Percentiles rank a stretch among this genome's conserved stretches.
Evolutionary conservation across 1,140 invertebrate species (phyloP).

Genomic region (Orius insidiosus): DNA sequence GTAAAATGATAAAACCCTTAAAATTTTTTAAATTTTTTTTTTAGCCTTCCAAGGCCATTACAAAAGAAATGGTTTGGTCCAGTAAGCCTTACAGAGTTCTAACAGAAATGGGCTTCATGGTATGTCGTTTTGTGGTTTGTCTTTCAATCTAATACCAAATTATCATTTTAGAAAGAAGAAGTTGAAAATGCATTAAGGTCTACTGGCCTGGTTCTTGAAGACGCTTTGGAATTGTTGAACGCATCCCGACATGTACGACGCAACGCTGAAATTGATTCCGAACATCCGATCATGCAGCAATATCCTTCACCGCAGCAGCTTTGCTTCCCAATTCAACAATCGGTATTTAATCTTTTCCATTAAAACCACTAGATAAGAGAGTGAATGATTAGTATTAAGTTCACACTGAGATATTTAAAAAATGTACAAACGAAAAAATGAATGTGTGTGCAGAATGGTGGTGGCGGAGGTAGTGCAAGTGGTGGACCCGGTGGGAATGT

Average conservation of each 20-base stretch:
- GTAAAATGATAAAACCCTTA: too few species aligned
- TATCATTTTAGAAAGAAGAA: slow-evolving; percentile 61
- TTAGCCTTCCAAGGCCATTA: slow-evolving; percentile 34
- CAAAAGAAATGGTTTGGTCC: slow-evolving; percentile 58
- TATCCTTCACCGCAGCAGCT: slow-evolving; percentile 26
- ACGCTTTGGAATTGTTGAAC: slow-evolving; percentile 55
- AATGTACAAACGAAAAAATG: neutral
- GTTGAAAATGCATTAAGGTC: slow-evolving; percentile 71
- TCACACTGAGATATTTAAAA: neutral
- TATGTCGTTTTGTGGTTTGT: slow-evolving; percentile 22
- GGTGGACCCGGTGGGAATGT: slow-evolving; percentile 28
- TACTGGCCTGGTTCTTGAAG: slow-evolving; percentile 77
- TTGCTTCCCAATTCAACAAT: slow-evolving; percentile 34
- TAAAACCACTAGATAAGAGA: neutral
- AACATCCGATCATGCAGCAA: slow-evolving; percentile 35
- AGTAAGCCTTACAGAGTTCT: slow-evolving; percentile 68
- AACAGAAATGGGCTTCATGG: slow-evolving; percentile 80
- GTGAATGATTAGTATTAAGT: too few species aligned
- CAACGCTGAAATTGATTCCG: slow-evolving; percentile 28
- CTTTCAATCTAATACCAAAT: neutral
- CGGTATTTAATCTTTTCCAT: slow-evolving; percentile 25
- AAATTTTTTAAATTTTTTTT: slow-evolving; percentile 8
- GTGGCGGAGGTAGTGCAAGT: slow-evolving; percentile 15
- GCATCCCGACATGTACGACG: slow-evolving; percentile 20
- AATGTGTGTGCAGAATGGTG: slow-evolving; percentile 6